These are phyloP conservation scores for Lytechinus pictus DNA, from an alignment of 35 echinoderm and acorn worm genomes.

Conservation along the genomic window DNA sequence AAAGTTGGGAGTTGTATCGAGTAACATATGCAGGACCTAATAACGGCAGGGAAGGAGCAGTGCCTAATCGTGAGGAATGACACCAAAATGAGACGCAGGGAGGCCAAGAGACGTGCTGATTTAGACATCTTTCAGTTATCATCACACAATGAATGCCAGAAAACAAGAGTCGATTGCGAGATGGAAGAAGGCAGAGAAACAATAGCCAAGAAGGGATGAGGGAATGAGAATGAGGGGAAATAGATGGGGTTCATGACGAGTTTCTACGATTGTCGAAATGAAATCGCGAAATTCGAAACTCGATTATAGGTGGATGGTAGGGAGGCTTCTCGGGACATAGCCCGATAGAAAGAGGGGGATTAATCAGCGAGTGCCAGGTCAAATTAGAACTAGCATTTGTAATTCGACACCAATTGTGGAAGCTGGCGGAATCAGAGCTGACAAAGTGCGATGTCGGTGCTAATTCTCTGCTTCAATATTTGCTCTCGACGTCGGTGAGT, in stretches of 20 bases:
- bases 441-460: slow-evolving; percentile 53
- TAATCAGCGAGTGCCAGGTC: slow-evolving; percentile 48
- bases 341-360: slow-evolving; percentile 49
- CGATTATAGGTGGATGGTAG: slow-evolving; percentile 20
- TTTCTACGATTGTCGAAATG: slow-evolving; percentile 55
- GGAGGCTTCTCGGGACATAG: slow-evolving; percentile 19
- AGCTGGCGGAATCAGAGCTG: slow-evolving; percentile 50
- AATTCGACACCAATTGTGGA: slow-evolving; percentile 50
- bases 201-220: neutral
- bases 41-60: slow-evolving; percentile 51
- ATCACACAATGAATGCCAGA: slow-evolving; percentile 43
- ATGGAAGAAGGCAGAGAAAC: neutral
- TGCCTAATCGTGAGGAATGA: slow-evolving; percentile 48
- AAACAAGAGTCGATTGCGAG: slow-evolving; percentile 7
- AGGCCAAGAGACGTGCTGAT: slow-evolving; percentile 40
- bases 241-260: slow-evolving; percentile 39
- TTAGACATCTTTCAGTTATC: slow-evolving; percentile 56
- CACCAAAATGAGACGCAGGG: neutral
- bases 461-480: slow-evolving; percentile 55
- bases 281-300: slow-evolving; percentile 57
- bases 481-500: slow-evolving; percentile 47
- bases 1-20: slow-evolving; percentile 49
- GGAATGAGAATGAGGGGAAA: neutral
- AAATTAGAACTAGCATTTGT: slow-evolving; percentile 59
- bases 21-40: slow-evolving; percentile 48